Evolutionary conservation across 30 jellyfish, hydroid and myxozoan species (phyloP).

Genomic region (Aurelia sp.): DNA sequence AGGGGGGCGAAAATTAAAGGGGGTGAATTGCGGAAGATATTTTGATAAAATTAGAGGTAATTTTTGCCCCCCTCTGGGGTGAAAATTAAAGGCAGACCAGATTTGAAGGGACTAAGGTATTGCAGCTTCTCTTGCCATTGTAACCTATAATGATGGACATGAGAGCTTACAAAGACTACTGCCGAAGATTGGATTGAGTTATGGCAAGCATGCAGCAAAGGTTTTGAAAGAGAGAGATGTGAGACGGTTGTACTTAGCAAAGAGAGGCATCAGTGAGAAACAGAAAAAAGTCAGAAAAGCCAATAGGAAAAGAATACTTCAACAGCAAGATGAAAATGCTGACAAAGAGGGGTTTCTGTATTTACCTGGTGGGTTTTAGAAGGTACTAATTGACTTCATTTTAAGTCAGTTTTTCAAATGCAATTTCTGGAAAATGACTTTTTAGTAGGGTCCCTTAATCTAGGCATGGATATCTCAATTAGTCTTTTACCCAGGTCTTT

Average conservation of each 20-base stretch:
- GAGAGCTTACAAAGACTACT: too few species aligned
- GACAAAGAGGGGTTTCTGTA: slow-evolving; percentile 4
- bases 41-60: too few species aligned
- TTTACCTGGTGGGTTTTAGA: slow-evolving; percentile 15
- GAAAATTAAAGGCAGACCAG: too few species aligned
- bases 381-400: not conserved
- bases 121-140: too few species aligned
- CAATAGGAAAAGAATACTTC: slow-evolving; percentile 27
- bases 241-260: not conserved
- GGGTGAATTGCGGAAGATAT: too few species aligned
- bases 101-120: too few species aligned
- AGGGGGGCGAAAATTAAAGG: too few species aligned
- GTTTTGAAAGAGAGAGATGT: not conserved
- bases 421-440: not conserved
- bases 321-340: not conserved
- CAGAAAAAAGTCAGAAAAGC: slow-evolving; percentile 30
- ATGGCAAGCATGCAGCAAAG: not conserved
- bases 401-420: not conserved
- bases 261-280: slow-evolving; percentile 7
- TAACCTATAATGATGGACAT: too few species aligned
- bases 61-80: too few species aligned
- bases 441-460: not conserved
- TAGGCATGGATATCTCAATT: not conserved
- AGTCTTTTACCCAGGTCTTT: not conserved
- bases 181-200: slow-evolving; percentile 11